A percentile compares a stretch with the other conserved stretches of the same genome.
phyloP scores from a whole-genome alignment of 2,113 vertebrate species.

The Dissostichus mawsoni region DNA sequence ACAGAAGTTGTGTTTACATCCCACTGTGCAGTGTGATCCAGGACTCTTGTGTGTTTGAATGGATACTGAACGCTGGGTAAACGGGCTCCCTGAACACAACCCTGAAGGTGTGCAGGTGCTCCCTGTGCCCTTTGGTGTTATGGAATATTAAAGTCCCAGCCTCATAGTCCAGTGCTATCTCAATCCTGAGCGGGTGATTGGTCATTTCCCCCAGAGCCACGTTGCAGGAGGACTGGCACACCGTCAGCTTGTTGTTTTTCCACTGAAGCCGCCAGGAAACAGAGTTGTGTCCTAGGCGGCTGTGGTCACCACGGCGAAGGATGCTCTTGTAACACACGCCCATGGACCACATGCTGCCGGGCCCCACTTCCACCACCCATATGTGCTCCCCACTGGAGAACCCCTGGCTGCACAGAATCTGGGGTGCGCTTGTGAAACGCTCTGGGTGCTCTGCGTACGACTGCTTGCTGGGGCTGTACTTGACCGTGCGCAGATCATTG shows the following conservation, averaged over 20 bases:
- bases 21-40: conserved; percentile 80
- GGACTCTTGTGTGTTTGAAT: conserved; percentile 78
- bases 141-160: conserved; percentile 73
- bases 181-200: conserved; percentile 58
- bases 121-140: conserved; percentile 62
- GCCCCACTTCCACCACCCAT: conserved; percentile 79
- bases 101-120: conserved; percentile 81
- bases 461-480: conserved; percentile 68
- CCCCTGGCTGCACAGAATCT: conserved; percentile 77
- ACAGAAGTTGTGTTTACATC: conserved; percentile 19
- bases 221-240: conserved; percentile 70
- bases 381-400: conserved; percentile 75
- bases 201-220: conserved; percentile 41
- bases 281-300: conserved; percentile 78
- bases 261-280: conserved; percentile 83
- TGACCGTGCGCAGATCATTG: conserved; percentile 73
- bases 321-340: conserved; percentile 79
- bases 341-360: conserved; percentile 75
- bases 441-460: conserved; percentile 64
- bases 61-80: conserved; percentile 81
- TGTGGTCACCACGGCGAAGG: conserved; percentile 77
- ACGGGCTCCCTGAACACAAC: conserved; percentile 73
- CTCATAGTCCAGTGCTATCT: conserved; percentile 76
- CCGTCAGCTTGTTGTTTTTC: conserved; percentile 81
- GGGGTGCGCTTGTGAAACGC: conserved; percentile 67